Evolutionary conservation across 2,113 vertebrate species (phyloP).

Genomic region (Hemicordylus capensis): DNA sequence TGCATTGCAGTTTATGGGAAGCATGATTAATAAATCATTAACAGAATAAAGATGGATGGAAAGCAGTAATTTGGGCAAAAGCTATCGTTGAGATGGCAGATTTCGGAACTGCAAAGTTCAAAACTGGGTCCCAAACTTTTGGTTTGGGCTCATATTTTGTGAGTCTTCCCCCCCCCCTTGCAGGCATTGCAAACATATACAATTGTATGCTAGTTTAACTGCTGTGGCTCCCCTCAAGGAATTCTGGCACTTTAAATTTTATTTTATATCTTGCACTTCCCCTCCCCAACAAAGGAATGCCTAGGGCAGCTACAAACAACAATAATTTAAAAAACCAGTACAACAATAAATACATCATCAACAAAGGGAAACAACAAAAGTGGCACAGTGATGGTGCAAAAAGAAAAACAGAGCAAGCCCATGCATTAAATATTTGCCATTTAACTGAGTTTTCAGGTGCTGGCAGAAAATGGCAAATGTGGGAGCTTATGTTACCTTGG

Average conservation of each 20-base stretch:
- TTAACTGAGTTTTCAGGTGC: no score
- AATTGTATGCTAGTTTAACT: neutral
- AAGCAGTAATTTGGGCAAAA: neutral
- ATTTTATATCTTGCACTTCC: no score
- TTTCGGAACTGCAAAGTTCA: neutral
- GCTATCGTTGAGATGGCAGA: neutral
- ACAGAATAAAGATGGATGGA: neutral
- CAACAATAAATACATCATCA: no score
- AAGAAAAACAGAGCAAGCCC: no score
- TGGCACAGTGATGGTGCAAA: no score
- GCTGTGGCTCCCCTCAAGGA: neutral
- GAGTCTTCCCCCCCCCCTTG: neutral
- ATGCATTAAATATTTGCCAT: no score
- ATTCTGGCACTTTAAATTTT: neutral
- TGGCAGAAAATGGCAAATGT: no score
- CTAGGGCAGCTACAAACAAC: no score
- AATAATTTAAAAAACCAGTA: no score
- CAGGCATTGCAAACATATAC: neutral
- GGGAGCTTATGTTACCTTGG: no score
- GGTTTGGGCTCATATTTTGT: neutral
- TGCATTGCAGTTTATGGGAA: constrained; percentile 13
- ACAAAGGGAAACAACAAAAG: no score
- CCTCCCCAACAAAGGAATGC: no score
- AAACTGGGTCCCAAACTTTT: neutral
- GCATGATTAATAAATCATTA: constrained; percentile 21